Percentiles rank a stretch among this genome's conserved stretches.
Evolutionary conservation across 2,888 invertebrate genomes (phyloP).

Genomic region (Drosophila rubida): DNA sequence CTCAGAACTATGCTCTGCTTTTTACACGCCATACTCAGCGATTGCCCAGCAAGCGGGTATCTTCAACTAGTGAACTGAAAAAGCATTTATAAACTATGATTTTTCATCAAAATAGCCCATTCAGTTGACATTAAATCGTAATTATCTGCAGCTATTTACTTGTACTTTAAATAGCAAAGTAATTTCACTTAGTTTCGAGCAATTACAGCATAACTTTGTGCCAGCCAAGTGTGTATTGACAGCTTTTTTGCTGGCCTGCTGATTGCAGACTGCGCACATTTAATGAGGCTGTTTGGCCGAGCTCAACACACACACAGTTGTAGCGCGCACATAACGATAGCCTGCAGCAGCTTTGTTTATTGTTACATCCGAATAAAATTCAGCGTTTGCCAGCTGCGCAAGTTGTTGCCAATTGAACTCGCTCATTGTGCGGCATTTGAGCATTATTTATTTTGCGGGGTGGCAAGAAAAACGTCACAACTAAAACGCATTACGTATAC

Average conservation of each 20-base stretch:
- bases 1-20: constrained; percentile 15
- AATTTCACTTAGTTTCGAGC: too few relatives aligned
- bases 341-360: constrained; percentile 16
- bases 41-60: background rate
- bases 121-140: too few relatives aligned
- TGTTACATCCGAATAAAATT: constrained; percentile 15
- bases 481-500: background rate
- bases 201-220: background rate
- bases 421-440: constrained; percentile 4
- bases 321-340: background rate
- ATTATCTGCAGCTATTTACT: too few relatives aligned
- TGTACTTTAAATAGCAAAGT: too few relatives aligned
- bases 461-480: background rate
- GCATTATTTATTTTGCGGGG: background rate
- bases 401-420: constrained; percentile 16
- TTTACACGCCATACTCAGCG: constrained; percentile 7
- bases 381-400: constrained; percentile 1
- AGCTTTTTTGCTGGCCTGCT: background rate
- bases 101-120: too few relatives aligned
- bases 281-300: constrained; percentile 11
- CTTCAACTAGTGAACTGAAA: background rate
- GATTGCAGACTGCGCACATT: constrained; percentile 6
- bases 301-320: constrained; percentile 1
- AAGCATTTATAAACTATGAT: too few relatives aligned
- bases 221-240: too few relatives aligned